Conservation (phyloP, 2,888 invertebrate species). For the Agrochola circellaris region DNA sequence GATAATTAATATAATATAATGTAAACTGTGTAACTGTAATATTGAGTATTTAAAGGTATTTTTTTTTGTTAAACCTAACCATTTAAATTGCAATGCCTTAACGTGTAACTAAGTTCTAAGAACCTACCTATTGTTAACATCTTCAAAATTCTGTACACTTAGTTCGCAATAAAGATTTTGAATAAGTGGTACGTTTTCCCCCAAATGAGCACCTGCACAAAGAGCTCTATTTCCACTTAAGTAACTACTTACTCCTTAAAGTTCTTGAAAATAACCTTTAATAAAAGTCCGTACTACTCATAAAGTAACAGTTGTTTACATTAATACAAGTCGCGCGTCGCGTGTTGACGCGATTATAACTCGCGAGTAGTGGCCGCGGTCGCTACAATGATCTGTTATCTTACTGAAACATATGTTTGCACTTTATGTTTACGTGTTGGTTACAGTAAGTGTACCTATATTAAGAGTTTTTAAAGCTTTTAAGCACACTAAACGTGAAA, state of each 20-base stretch:
- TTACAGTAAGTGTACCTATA: slow-evolving; percentile 2
- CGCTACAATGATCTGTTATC: slow-evolving; percentile 15
- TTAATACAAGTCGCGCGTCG: slow-evolving; percentile 30
- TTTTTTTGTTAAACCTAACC: too few species aligned
- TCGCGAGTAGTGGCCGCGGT: slow-evolving; percentile 25
- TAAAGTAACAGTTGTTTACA: slow-evolving; percentile 37
- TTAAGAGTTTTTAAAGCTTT: neutral
- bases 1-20: too few species aligned
- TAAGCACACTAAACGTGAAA: neutral
- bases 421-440: slow-evolving; percentile 37
- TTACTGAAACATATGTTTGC: slow-evolving; percentile 39
- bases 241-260: neutral
- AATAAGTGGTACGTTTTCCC: neutral
- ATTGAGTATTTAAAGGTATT: too few species aligned
- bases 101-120: too few species aligned
- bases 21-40: too few species aligned
- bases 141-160: too few species aligned
- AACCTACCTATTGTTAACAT: too few species aligned
- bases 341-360: slow-evolving; percentile 34
- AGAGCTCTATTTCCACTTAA: neutral
- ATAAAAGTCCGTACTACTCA: neutral
- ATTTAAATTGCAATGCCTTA: too few species aligned
- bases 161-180: too few species aligned
- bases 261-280: neutral
- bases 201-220: neutral